Conservation (phyloP, 2,113 vertebrate species). For the Corythornis vintsioides region DNA sequence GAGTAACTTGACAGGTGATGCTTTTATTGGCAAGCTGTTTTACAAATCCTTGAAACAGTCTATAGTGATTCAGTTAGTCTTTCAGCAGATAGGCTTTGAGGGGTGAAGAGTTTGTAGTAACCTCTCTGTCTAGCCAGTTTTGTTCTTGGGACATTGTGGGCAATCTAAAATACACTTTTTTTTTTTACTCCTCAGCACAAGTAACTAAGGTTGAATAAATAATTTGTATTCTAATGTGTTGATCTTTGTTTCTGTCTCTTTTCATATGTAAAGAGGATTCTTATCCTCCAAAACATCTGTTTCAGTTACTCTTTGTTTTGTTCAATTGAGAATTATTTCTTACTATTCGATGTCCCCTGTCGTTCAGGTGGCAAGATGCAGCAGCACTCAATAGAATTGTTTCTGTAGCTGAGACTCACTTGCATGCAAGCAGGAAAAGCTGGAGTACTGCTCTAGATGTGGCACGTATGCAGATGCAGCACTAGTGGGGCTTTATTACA, state of each 20-base stretch:
- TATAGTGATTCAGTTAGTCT: neutral
- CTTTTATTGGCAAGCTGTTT: neutral
- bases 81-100: neutral
- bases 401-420: neutral
- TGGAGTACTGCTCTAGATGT: neutral
- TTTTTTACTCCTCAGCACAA: neutral
- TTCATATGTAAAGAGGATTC: neutral
- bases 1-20: neutral
- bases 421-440: neutral
- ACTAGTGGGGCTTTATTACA: neutral
- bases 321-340: neutral
- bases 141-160: neutral
- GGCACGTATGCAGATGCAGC: neutral
- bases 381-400: neutral
- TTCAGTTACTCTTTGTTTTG: neutral
- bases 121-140: neutral
- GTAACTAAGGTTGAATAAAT: neutral
- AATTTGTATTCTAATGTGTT: neutral
- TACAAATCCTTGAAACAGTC: neutral
- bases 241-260: neutral
- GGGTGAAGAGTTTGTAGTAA: neutral
- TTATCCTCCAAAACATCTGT: neutral
- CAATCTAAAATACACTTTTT: fast-evolving
- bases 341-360: neutral
- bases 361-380: neutral